Evolutionary conservation across 2,113 vertebrate genomes (phyloP).

Genomic region (Brachyistius frenatus): DNA sequence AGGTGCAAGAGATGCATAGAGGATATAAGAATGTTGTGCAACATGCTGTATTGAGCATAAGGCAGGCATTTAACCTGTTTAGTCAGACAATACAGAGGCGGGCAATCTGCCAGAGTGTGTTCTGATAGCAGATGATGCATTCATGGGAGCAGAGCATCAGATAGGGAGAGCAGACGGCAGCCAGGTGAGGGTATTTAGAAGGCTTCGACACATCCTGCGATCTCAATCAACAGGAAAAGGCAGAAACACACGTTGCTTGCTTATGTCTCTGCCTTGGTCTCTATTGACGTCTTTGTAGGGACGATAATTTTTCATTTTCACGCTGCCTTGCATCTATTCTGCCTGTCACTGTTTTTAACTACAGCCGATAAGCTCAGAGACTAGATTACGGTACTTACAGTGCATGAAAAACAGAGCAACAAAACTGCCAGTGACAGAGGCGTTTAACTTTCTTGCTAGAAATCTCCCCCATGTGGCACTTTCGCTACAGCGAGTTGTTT

Average conservation of each 20-base stretch:
- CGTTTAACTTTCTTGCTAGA: conserved; percentile 97
- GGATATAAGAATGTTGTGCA: conserved; percentile 29
- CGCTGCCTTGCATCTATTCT: conserved; percentile 80
- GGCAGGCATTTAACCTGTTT: conserved; percentile 61
- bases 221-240: conserved; percentile 73
- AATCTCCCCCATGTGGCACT: conserved; percentile 97
- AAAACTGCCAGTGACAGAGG: conserved; percentile 94
- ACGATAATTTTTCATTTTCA: conserved; percentile 78
- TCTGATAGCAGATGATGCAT: conserved; percentile 54
- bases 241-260: conserved; percentile 2
- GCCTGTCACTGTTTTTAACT: conserved; percentile 88
- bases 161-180: conserved; percentile 50
- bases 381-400: conserved; percentile 91
- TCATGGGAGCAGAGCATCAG: conserved; percentile 64
- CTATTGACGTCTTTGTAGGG: conserved; percentile 76
- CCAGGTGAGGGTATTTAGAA: conserved; percentile 71
- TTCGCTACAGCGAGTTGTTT: conserved; percentile 97
- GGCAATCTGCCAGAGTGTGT: conserved; percentile 41
- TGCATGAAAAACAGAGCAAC: conserved; percentile 95
- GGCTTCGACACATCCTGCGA: conserved; percentile 68
- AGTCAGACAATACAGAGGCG: conserved; percentile 56
- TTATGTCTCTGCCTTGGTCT: conserved; percentile 42
- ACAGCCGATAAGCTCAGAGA: conserved; percentile 86
- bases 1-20: conserved; percentile 31
- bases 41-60: conserved; percentile 52